Evolutionary conservation across 2,888 invertebrate genomes (phyloP).

Genomic region (Frankliniella intonsa): DNA sequence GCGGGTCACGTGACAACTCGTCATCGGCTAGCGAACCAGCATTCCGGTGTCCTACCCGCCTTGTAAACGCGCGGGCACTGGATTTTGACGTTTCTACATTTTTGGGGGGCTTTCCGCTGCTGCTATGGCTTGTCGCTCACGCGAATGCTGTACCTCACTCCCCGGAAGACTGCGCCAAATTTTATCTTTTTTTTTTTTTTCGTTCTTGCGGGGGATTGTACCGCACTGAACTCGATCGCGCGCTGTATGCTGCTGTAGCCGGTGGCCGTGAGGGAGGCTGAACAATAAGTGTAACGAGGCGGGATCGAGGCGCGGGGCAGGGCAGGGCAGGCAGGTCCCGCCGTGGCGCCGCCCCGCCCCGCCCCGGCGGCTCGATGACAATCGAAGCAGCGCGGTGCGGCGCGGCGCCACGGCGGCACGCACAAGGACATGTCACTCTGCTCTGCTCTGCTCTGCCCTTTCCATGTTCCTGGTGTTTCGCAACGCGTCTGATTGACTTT

Average conservation of each 20-base stretch:
- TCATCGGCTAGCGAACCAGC: too few species aligned
- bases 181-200: not conserved
- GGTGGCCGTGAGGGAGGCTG: too few species aligned
- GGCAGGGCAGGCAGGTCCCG: too few species aligned
- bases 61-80: too few species aligned
- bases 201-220: not conserved
- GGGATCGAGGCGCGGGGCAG: not conserved
- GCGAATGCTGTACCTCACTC: not conserved
- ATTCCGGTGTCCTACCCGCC: too few species aligned
- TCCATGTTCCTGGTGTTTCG: not conserved
- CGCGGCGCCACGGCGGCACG: not conserved
- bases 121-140: too few species aligned
- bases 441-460: not conserved
- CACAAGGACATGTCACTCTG: not conserved
- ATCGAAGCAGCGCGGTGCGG: not conserved
- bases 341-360: too few species aligned
- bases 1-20: too few species aligned
- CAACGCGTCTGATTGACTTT: not conserved
- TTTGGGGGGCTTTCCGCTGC: too few species aligned
- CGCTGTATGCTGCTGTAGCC: not conserved
- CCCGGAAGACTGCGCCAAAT: not conserved
- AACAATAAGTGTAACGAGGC: not conserved
- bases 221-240: not conserved
- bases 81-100: too few species aligned
- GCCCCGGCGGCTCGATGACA: not conserved